Base-by-base conservation (phyloP, 2,888 invertebrate genomes). In the Andricus curvator region DNA sequence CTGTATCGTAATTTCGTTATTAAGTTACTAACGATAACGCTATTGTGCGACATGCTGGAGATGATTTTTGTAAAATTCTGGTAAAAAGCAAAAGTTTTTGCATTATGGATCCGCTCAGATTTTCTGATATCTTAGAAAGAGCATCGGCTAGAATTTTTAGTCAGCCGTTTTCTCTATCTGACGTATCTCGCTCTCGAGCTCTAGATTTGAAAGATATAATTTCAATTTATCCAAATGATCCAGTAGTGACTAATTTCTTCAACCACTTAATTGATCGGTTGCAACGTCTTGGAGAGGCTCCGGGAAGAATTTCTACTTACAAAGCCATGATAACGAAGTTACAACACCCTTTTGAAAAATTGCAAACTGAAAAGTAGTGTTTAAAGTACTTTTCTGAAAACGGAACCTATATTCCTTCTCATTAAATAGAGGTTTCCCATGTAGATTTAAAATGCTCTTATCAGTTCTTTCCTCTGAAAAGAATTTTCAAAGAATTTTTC, bases 401-500 rank as follows among this genome's bases (percentile, higher is more conserved):
- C 1, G 25, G 1, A 25, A 25, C 25, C 25, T 25, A 25, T 25
- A 56, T 56, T 56, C n/a, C n/a, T 56, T n/a, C 56, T 48, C 44
- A 48, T 6, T 4, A 56, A 56, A 56, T n/a, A 56, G n/a, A n/a
- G n/a, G 8, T 56, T n/a, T 56, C 6, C 44, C 44, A 48, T 48
- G 44, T 48, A 13, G 15, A 78, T 20, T 48, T 48, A 3, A 48
- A 48, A 48, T 48, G 44, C 44, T 48, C 44, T 48, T 25, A 25
- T 25, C 25, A 25, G 25, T 25, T 25, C 25, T 25, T 25, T 25
- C 25, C 25, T 25, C 25, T 83, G 56, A 41, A 78, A 41, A 56
- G 68, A 13, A 79, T 80, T 22, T 79, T 85, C 2, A 60, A 25
- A 25, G 25, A 25, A 25, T 25, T 25, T 25, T 25, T 25, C 25